Evolutionary conservation across 2,113 vertebrate genomes (phyloP).

Genomic region (Caranx melampygus): DNA sequence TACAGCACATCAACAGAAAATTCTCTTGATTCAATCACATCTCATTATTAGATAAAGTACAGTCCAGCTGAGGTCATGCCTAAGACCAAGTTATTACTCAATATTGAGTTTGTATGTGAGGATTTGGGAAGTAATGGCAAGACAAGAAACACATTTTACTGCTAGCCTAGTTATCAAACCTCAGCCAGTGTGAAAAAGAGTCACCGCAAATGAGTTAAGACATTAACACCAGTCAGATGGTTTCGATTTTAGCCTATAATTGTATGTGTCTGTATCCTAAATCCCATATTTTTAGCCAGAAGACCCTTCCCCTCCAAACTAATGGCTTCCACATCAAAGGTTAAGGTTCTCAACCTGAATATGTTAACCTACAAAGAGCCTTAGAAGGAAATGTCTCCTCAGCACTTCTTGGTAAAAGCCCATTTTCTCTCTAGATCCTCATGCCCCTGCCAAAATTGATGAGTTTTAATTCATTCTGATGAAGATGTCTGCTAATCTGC

Average conservation of each 20-base stretch:
- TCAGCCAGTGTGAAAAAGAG: constrained; percentile 49
- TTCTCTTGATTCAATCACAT: constrained; percentile 74
- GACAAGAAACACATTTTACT: constrained; percentile 63
- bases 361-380: constrained; percentile 75
- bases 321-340: constrained; percentile 78
- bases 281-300: constrained; percentile 69
- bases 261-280: constrained; percentile 61
- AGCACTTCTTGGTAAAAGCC: constrained; percentile 67
- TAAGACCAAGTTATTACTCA: constrained; percentile 26
- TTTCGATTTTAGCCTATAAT: constrained; percentile 74
- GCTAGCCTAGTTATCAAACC: constrained; percentile 53
- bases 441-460: constrained; percentile 38
- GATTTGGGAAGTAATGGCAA: constrained; percentile 40
- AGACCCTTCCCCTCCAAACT: constrained; percentile 71
- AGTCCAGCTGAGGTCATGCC: constrained; percentile 66
- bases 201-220: constrained; percentile 68
- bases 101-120: constrained; percentile 41
- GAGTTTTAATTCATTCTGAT: constrained; percentile 80
- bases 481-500: constrained; percentile 78
- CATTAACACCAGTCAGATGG: constrained; percentile 79
- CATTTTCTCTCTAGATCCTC: constrained; percentile 54
- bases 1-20: constrained; percentile 73
- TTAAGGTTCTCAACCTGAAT: constrained; percentile 71
- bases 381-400: constrained; percentile 62
- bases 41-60: constrained; percentile 66